Evolutionary conservation across 1,140 invertebrate genomes (phyloP).

Genomic region (Marisa cornuarietis): DNA sequence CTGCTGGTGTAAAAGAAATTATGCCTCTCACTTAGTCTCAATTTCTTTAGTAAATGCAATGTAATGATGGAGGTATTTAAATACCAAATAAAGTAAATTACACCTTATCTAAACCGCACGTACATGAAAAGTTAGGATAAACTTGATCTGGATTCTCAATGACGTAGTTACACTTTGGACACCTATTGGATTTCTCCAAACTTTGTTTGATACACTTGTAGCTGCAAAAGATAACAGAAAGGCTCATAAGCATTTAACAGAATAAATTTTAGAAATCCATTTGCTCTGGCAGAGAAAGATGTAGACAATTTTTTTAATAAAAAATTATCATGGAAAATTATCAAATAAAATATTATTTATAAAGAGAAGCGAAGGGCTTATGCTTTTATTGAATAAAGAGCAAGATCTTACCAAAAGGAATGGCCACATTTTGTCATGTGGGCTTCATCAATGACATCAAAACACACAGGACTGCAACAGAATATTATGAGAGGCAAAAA

Average conservation of each 20-base stretch:
- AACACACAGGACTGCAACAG: conserved; percentile 83
- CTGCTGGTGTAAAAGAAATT: no score
- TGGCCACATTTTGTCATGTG: conserved; percentile 94
- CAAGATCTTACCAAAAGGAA: conserved; percentile 82
- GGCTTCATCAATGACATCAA: conserved; percentile 89
- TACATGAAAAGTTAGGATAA: conserved; percentile 84
- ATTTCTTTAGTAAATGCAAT: no score
- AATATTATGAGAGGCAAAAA: not conserved
- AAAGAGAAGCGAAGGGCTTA: no score
- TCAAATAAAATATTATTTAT: no score
- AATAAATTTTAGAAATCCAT: no score
- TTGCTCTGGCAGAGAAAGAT: no score
- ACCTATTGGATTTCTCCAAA: conserved; percentile 81
- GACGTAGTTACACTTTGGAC: conserved; percentile 86
- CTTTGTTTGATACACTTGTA: conserved; percentile 80
- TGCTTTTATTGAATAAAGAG: not conserved
- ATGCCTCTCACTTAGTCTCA: no score
- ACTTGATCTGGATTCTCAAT: conserved; percentile 79
- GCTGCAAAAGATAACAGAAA: conserved; percentile 55
- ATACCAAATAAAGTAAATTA: no score
- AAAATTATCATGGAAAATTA: no score
- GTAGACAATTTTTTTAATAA: no score
- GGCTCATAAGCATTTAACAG: no score
- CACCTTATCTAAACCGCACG: conserved; percentile 31
- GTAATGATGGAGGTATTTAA: no score